Base-by-base conservation (phyloP, 2,888 invertebrate genomes). In the Lasius platythorax region DNA sequence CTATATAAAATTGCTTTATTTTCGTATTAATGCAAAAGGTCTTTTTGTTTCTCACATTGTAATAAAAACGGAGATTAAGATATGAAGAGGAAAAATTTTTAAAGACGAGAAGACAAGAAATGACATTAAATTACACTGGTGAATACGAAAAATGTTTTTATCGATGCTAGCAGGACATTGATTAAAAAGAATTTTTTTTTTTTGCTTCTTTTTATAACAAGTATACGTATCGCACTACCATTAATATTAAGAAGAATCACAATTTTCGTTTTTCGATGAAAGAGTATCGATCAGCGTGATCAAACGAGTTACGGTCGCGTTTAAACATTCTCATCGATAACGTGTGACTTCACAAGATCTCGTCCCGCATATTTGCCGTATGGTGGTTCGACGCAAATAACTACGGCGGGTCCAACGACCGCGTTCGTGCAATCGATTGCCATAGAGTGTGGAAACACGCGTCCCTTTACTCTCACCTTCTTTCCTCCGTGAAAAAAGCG, bases 401-500 rank as follows among this genome's bases (percentile, higher is more conserved):
- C 46, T 28, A 37, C 61, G 30, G 40, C 9, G 12, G 33, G 79
- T 61, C 72, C 72, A 79, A 72, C 46, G 61, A 79, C 72, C 72
- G 72, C 23, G 43, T 72, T 72, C 33, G 73, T 72, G 79, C 61
- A 72, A 79, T 79, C 79, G 61, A 79, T 73, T 61, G 28, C 46
- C 23, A 33, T 61, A 46, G 23, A 23, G 37, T 46, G 23, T 84
- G 82, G 82, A 85, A 79, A 78, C 76, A 87, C 83, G 87, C 88
- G 78, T 46, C 46, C 58, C 46, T n/a, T 28, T 84, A 37, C 53
- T 85, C 86, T 63, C 81, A 33, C 43, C 33, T 53, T 73, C 18
- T 56, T 74, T 72, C 30, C 53, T 53, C 12, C 8, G 18, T 66
- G 30, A 56, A 68, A 68, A 70, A 61, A 28, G 46, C 33, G 33